Evolutionary conservation across 2,888 invertebrate species (phyloP), one percentile per base, ranked within the genome.

Genomic region (Plagiodera versicolora): DNA sequence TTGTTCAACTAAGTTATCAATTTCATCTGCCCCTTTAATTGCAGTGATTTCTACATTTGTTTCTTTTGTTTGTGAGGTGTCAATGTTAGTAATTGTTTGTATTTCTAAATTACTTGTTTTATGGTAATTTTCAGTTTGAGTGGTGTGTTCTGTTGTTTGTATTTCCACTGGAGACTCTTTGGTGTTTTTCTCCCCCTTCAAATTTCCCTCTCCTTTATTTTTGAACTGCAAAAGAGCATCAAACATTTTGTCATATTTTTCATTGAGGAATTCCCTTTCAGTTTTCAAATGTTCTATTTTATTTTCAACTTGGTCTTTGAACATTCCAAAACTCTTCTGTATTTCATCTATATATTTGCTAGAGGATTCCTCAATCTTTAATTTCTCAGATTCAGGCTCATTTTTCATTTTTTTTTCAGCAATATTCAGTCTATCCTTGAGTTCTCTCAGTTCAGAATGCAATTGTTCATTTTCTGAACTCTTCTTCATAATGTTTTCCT

Each of bases 381-480:
- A 62, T 65, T 62, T 59, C 32, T 61, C 57, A 49, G 55, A 35
- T 60, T 69, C 62, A 55, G 65, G 63, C 14, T 65, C 61, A 28
- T 18, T 47, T n/a, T 77, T 76, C 55, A 87, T 82, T 8, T 83
- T 79, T 61, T 82, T 83, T 69, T 87, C 87, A 0, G 87, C 84
- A 47, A 80, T 81, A 73, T 86, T 87, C 1, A 88, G 73, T 18
- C 86, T 80, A 66, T 87, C 86, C 70, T 87, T 88, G 8, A 88
- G 72, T 35, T 84, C 83, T 71, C 87, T 87, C 39, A 88, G 86
- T 74, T 88, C 87, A 47, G 84, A 77, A 57, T 87, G 84, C 59
- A 91, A 77, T 74, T 86, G 88, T 45, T 85, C 85, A 1, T 87
- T 86, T 73, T 88, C 87, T 9, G 81, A 82, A 65, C 82, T 75